These are phyloP conservation scores for Ochotona princeps DNA, from an alignment of 2,113 vertebrate genomes.

Conservation along the genomic window DNA sequence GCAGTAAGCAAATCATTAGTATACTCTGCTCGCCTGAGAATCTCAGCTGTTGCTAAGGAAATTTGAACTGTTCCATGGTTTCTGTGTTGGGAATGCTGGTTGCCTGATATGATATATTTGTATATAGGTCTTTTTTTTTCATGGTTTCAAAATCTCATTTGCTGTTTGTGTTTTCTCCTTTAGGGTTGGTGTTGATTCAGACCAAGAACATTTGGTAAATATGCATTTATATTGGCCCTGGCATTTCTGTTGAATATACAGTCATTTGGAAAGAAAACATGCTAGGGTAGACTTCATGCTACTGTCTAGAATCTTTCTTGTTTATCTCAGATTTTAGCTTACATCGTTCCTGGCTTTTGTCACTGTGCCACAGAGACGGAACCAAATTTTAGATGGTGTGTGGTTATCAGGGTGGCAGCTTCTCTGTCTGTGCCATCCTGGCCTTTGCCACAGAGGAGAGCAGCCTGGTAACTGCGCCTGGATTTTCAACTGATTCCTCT, in stretches of 20 bases:
- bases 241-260: slow-evolving; percentile 43
- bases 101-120: neutral
- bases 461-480: slow-evolving; percentile 17
- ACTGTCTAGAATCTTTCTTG: slow-evolving; percentile 30
- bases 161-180: slow-evolving; percentile 70
- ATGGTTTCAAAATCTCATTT: slow-evolving; percentile 64
- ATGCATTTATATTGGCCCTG: slow-evolving; percentile 44
- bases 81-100: slow-evolving; percentile 10
- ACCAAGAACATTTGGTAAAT: slow-evolving; percentile 95
- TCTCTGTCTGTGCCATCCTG: slow-evolving; percentile 42
- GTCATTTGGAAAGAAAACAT: slow-evolving; percentile 53
- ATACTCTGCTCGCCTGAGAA: slow-evolving; percentile 47
- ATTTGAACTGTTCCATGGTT: slow-evolving; percentile 7
- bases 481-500: slow-evolving; percentile 69
- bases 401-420: slow-evolving; percentile 62
- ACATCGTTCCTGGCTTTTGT: slow-evolving; percentile 64
- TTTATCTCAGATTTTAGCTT: slow-evolving; percentile 60
- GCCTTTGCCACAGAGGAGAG: slow-evolving; percentile 44
- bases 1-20: slow-evolving; percentile 5
- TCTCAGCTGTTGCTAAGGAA: slow-evolving; percentile 60
- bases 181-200: slow-evolving; percentile 97
- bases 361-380: slow-evolving; percentile 8
- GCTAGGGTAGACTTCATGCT: neutral
- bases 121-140: slow-evolving; percentile 10
- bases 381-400: slow-evolving; percentile 5